Evolutionary conservation across 2,888 invertebrate genomes (phyloP).

Genomic region (Agrochola circellaris): DNA sequence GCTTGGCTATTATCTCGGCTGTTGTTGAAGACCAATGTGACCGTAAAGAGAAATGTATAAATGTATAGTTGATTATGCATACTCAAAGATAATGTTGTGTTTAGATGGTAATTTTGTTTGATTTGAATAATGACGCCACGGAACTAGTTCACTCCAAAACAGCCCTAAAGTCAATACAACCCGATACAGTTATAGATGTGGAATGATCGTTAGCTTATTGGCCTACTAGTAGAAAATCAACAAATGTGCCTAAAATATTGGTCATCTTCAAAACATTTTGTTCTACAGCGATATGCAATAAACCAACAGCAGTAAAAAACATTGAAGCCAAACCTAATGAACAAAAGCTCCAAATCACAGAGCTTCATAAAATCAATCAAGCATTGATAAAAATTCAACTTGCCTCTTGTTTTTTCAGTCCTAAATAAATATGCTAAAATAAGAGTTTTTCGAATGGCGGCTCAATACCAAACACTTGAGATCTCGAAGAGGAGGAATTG

Average conservation of each 20-base stretch:
- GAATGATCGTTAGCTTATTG: background rate
- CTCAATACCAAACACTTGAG: constrained; percentile 82
- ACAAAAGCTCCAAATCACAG: constrained; percentile 34
- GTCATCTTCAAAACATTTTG: background rate
- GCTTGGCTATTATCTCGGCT: constrained; percentile 76
- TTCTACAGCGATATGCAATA: background rate
- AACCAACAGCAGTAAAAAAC: background rate
- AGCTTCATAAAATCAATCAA: constrained; percentile 78
- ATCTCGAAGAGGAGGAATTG: constrained; percentile 77
- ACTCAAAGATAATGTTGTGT: constrained; percentile 41
- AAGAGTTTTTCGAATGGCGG: constrained; percentile 77
- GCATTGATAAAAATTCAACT: constrained; percentile 79
- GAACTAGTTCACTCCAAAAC: background rate
- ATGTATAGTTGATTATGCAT: constrained; percentile 36
- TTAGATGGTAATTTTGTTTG: constrained; percentile 27
- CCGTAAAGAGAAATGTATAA: constrained; percentile 61
- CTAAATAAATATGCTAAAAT: constrained; percentile 86
- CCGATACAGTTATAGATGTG: background rate
- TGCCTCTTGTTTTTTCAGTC: constrained; percentile 70
- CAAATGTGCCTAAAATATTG: background rate
- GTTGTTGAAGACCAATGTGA: constrained; percentile 63
- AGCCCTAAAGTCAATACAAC: background rate
- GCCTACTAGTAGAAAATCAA: background rate
- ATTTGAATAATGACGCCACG: constrained; percentile 26
- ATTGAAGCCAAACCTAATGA: constrained; percentile 21